phyloP scores from a whole-genome alignment of 37 sponge, comb jelly and placozoan species.

The Beroe ovata region DNA sequence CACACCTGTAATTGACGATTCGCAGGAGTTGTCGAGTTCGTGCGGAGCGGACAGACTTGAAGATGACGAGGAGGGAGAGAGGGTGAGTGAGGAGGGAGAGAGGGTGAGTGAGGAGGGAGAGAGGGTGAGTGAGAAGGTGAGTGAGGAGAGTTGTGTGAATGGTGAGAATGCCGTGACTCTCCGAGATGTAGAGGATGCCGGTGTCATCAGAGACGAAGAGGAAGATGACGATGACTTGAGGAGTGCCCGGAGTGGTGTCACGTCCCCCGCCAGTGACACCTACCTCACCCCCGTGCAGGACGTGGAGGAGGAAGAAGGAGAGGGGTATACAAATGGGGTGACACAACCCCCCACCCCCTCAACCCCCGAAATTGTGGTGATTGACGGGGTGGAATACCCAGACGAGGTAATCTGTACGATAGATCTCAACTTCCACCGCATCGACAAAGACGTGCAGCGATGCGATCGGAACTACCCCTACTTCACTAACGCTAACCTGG shows the following conservation, averaged over 20 bases:
- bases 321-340: background rate
- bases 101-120: background rate
- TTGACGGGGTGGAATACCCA: slow-evolving; percentile 59
- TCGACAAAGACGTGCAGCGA: slow-evolving; percentile 93
- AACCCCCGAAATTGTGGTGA: background rate
- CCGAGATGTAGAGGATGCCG: background rate
- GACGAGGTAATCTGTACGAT: slow-evolving; percentile 16
- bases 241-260: slow-evolving; percentile 46
- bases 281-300: slow-evolving; percentile 44
- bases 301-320: slow-evolving; percentile 26
- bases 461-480: slow-evolving; percentile 87
- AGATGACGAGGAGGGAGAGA: slow-evolving; percentile 16
- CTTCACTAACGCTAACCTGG: slow-evolving; percentile 37
- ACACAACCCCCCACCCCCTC: background rate
- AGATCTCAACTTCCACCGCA: slow-evolving; percentile 67
- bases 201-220: background rate
- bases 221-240: slow-evolving; percentile 3
- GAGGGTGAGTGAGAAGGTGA: background rate
- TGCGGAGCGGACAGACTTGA: background rate
- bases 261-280: slow-evolving; percentile 48
- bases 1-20: slow-evolving; percentile 8
- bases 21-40: background rate
- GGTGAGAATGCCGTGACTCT: background rate
- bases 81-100: slow-evolving; percentile 1
- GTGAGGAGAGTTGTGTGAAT: background rate